Evolutionary conservation across 2,888 invertebrate species (phyloP).

Genomic region (Trichogramma evanescens): DNA sequence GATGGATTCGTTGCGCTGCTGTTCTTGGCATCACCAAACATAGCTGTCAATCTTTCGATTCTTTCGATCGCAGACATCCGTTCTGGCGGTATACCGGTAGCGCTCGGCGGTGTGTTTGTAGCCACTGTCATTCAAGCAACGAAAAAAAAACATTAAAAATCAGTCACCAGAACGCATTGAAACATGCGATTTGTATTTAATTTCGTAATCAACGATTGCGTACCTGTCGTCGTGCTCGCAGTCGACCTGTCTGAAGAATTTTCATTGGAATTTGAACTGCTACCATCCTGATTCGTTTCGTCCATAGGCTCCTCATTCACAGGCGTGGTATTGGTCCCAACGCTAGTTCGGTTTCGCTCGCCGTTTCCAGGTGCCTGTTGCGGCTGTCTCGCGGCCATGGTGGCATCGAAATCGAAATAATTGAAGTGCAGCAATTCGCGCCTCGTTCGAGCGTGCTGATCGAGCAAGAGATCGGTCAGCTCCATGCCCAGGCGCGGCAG

Average conservation of each 20-base stretch:
- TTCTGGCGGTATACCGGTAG: no score
- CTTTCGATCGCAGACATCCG: no score
- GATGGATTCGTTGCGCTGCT: slow-evolving; percentile 25
- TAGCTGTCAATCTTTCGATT: no score
- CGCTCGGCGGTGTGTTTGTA: no score
- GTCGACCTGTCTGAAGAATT: not conserved
- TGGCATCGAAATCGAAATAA: not conserved
- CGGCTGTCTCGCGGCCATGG: not conserved
- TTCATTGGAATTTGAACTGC: not conserved
- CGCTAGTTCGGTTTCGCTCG: no score
- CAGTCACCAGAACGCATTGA: no score
- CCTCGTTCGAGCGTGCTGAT: slow-evolving; percentile 42
- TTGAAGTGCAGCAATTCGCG: slow-evolving; percentile 41
- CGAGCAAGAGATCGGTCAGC: slow-evolving; percentile 48
- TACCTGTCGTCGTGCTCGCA: not conserved
- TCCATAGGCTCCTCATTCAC: not conserved
- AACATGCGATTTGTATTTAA: no score
- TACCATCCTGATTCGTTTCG: no score
- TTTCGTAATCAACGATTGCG: no score
- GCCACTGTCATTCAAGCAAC: not conserved
- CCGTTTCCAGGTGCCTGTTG: no score
- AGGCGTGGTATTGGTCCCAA: not conserved
- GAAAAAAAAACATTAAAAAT: no score
- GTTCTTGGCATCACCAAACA: no score
- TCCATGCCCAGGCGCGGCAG: slow-evolving; percentile 48